Conservation (phyloP, 2,797 vertebrate species). For the Steatocranus sp. region DNA sequence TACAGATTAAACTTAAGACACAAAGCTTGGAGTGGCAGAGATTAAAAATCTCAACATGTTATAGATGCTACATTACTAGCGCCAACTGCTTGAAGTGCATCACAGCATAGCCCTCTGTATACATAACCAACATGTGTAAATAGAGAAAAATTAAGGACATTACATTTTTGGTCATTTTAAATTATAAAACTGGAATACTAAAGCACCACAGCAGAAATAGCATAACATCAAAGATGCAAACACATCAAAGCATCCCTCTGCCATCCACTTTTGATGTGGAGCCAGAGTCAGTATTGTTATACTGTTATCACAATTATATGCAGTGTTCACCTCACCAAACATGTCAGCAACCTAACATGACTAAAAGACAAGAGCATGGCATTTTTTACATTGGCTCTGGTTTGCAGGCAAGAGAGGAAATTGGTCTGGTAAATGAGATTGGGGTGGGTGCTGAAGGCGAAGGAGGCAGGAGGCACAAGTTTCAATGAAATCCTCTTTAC, state of each 20-base stretch:
- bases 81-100: background rate
- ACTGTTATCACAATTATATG: background rate
- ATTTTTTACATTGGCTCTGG: slow-evolving; percentile 8
- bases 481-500: slow-evolving; percentile 40
- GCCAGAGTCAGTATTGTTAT: background rate
- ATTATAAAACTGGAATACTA: background rate
- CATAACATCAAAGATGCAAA: background rate
- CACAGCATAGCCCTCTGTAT: background rate
- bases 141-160: background rate
- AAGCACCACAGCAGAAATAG: background rate
- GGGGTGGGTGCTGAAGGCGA: slow-evolving; percentile 5
- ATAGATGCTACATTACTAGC: background rate
- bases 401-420: slow-evolving; percentile 14
- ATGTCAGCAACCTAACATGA: slow-evolving; percentile 10
- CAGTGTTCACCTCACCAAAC: background rate
- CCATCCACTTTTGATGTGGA: background rate
- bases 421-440: slow-evolving; percentile 40
- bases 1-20: background rate
- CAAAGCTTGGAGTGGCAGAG: background rate
- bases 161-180: background rate
- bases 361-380: slow-evolving; percentile 11
- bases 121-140: background rate
- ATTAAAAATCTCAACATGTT: background rate
- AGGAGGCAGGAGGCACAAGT: background rate
- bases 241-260: background rate